Evolutionary conservation across 2,888 invertebrate species (phyloP).

Genomic region (Dyspetes luteomarginatus): DNA sequence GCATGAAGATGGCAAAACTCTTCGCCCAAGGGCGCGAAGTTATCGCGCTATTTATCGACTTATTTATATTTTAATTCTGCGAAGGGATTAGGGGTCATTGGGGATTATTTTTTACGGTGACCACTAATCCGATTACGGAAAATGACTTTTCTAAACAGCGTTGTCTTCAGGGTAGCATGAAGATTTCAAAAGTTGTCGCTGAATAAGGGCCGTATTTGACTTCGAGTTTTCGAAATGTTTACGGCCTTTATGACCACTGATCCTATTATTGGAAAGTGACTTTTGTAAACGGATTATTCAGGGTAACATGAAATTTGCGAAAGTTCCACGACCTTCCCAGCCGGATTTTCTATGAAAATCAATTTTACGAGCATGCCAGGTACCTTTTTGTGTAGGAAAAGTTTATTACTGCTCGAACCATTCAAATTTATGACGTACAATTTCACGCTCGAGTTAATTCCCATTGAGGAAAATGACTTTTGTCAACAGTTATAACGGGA

Average conservation of each 20-base stretch:
- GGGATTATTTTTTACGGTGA: background rate
- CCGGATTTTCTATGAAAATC: background rate
- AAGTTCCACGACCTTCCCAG: slow-evolving; percentile 37
- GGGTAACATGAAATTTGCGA: slow-evolving; percentile 65
- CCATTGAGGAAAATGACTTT: slow-evolving; percentile 60
- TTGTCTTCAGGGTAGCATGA: slow-evolving; percentile 70
- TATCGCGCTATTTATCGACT: background rate
- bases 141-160: slow-evolving; percentile 70
- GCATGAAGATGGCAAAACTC: background rate
- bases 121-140: background rate
- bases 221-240: too few relatives aligned
- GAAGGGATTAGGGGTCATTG: background rate
- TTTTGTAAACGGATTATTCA: slow-evolving; percentile 72
- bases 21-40: background rate
- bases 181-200: slow-evolving; percentile 54
- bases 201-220: too few relatives aligned
- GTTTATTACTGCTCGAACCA: background rate
- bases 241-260: background rate
- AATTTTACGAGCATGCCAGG: too few relatives aligned
- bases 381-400: too few relatives aligned
- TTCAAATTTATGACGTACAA: background rate
- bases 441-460: slow-evolving; percentile 44
- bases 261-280: background rate
- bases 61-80: background rate
- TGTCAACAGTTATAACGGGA: slow-evolving; percentile 58